Base-by-base conservation (phyloP, 2,888 invertebrate species). In the Synergus umbraculus region DNA sequence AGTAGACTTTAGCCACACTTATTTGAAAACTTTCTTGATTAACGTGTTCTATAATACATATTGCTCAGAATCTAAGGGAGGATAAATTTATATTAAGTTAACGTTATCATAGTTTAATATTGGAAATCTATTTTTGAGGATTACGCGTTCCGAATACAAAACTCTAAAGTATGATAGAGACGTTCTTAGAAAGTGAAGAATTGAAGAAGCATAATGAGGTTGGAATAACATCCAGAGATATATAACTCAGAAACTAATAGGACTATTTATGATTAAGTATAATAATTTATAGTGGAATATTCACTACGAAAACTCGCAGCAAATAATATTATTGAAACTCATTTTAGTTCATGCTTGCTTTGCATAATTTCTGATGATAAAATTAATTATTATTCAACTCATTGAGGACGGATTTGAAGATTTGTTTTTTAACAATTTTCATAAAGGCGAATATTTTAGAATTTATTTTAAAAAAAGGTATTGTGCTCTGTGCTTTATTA, bases 121-220 rank as follows among this genome's bases (percentile, higher is more conserved):
- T 73, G 54, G 54, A 54, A 73, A 54, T 73, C 54, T 73, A 73
- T 73, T 73, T 73, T 54, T 29, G 37, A 49, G 13, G n/a, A 41
- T 54, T 54, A 41, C 73, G 54, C 12, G 54, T 13, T 37, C 54
- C 49, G 49, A 73, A 73, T 54, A 37, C 49, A 49, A 73, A 73
- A 13, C 54, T n/a, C 73, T 54, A 37, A 73, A 73, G 13, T 54
- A 49, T 49, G 73, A 73, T 54, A 54, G 49, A 49, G 54, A 49
- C 54, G 49, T 73, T 73, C 54, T 73, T 73, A n/a, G 15, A 54
- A 73, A 73, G 37, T 73, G 54, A 73, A 73, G 73, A 73, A 54
- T 49, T 73, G 54, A 73, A 73, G 73, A 54, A 37, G 73, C 73
- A 49, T 73, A 54, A 73, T 73, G 37, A 54, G 73, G 73, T 73